Percentiles rank a stretch among this genome's conserved stretches.
phyloP scores from a whole-genome alignment of 2,888 invertebrate genomes.

The Trissolcus brochymenae region DNA sequence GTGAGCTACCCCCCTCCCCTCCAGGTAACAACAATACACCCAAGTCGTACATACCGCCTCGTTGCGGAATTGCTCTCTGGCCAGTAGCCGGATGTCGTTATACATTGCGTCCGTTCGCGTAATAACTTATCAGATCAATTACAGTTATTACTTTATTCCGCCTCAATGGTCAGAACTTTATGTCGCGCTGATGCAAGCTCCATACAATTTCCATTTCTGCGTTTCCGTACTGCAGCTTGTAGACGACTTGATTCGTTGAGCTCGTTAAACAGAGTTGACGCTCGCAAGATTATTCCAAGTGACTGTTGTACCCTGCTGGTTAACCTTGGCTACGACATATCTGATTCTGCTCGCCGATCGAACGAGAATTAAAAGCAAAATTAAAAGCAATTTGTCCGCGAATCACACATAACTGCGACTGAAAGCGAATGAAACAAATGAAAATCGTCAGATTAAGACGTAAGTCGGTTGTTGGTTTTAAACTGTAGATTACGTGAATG shows the following conservation, averaged over 20 bases:
- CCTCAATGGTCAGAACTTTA: conserved; percentile 68
- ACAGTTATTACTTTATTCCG: conserved; percentile 73
- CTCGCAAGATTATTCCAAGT: conserved; percentile 44
- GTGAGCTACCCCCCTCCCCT: conserved; percentile 9
- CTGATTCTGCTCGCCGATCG: not conserved
- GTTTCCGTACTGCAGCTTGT: conserved; percentile 49
- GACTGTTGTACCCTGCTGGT: conserved; percentile 38
- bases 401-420: conserved; percentile 37
- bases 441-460: conserved; percentile 27
- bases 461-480: conserved; percentile 22
- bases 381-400: not conserved
- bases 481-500: conserved; percentile 35
- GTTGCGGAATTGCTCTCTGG: conserved; percentile 40
- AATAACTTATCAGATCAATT: conserved; percentile 75
- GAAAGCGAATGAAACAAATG: not conserved
- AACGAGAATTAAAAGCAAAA: not conserved
- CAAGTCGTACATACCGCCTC: conserved; percentile 33
- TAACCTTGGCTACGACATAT: conserved; percentile 29
- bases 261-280: conserved; percentile 51
- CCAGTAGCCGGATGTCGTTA: conserved; percentile 36
- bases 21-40: conserved; percentile 34
- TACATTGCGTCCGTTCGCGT: conserved; percentile 40
- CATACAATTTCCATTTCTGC: conserved; percentile 49
- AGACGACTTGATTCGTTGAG: conserved; percentile 50
- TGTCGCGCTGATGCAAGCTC: conserved; percentile 64